Evolutionary conservation across 2,888 invertebrate genomes (phyloP), one percentile per base, ranked within the genome.

Genomic region (Taphrorychus bicolor): DNA sequence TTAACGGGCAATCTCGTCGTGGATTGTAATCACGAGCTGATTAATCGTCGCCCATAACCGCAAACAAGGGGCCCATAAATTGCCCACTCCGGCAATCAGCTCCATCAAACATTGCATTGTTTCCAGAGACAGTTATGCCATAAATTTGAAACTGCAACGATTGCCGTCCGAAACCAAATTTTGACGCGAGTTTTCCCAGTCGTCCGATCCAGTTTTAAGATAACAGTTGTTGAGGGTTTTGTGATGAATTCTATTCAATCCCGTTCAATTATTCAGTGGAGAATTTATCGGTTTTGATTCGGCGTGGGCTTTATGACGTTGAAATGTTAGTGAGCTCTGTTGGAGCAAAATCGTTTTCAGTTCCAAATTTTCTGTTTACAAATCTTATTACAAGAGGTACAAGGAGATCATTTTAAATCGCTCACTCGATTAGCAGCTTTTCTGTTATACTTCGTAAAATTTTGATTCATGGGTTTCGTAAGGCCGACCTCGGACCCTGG

Each of bases 91-190:
- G 40, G 51, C 53, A 65, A 58, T 65, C 64, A 52, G 59, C 65
- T 24, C 59, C 59, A 54, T 65, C 65, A 65, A 65, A 65, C 59
- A 53, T 59, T 53, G 22, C 48, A 65, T 59, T 53, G 59, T 65
- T 59, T 65, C 11, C 45, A 45, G 45, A 23, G 59, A 65, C 59
- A 42, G 51, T 22, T 23, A 17, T 11, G 69, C 73, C 73, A 77
- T 79, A 79, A 79, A 79, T 79, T 77, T 73, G 76, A 77, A 77
- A 78, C 75, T 76, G 74, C 77, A 78, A 78, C 78, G 76, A 77
- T 74, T 75, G 75, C 75, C n/a, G 75, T 77, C 77, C 77, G 77
- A 75, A 73, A 76, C 75, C 75, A 73, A 76, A 74, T 75, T 74
- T 74, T 45, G 45, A 45, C 14, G 45, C 2, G 5, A 17, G 45